Base-by-base conservation (phyloP, 2,888 invertebrate species). In the Hylaea fasciaria region DNA sequence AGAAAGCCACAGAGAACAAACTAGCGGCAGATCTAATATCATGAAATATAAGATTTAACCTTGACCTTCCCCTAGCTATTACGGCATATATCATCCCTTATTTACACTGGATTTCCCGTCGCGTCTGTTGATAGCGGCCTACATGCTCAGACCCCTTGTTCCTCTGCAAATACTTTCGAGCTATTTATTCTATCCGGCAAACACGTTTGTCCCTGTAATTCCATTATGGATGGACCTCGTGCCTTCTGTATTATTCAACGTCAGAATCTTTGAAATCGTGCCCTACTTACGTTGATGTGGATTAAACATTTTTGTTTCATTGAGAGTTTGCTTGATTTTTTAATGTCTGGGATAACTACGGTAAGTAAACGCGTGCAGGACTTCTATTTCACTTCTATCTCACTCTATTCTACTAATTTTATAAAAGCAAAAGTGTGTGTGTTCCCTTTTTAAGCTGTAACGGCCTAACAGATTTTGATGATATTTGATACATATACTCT, bases 161-260 rank as follows among this genome's bases (percentile, higher is more conserved):
- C 66, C 66, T 70, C 35, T 50, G 35, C 62, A 68, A 65, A 70
- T 65, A 70, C 63, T 68, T 70, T 65, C 50, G 57, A 61, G 65
- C 63, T 68, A 66, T 70, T 70, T 68, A 68, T 68, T 66, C 62
- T 67, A 62, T 62, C 66, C 59, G 63, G 62, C 56, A 68, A 68
- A 70, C 68, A 70, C 63, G 63, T 58, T 62, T 62, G 69, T 68
- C 68, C 61, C 58, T 58, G 54, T 70, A 68, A 70, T 70, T 66
- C 70, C 65, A 65, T 68, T 68, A 70, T 66, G 60, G 68, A 70
- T 66, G 70, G 70, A 70, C 68, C 63, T 58, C 52, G 44, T 63
- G 59, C 62, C 64, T 68, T 63, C 52, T 68, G 61, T 70, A 70
- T 70, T 66, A 68, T 68, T 70, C 68, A 70, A 64, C 62, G 62